Evolutionary conservation across 2,113 vertebrate genomes (phyloP), one percentile per base, ranked within the genome.

Genomic region (Elephantulus edwardii): DNA sequence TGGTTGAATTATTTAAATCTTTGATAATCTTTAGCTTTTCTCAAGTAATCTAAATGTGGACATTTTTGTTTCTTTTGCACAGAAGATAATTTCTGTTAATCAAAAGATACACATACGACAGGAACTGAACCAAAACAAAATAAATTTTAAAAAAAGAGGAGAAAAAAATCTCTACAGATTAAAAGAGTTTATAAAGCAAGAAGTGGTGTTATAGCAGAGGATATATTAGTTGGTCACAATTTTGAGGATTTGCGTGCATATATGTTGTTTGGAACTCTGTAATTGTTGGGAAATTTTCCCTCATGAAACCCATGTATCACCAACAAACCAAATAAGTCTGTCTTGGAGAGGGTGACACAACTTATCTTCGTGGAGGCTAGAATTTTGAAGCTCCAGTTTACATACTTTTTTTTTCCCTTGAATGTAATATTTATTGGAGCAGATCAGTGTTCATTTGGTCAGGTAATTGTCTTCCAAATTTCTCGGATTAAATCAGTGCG

Each of bases 1-100:
- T 86, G 88, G 94, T 96, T 96, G 95, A 96, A 97, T 97, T 97
- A 97, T 98, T 98, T 98, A 98, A 96, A 96, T 95, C 94, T 98
- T 97, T 98, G 96, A 98, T 97, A 97, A 97, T 98, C 96, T 97
- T 96, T 92, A 97, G 96, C 92, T 96, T 97, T 97, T 95, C 85
- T 87, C 26, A 80, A 42, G 87, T 97, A 93, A 97, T 96, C 94
- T 97, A 94, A 92, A 88, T 92, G 58, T 70, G 46, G 40, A 62
- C 26, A 91, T 93, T 91, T 88, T 92, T 50, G 14, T 86, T 87
- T 91, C 56, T 95, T 95, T 96, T 88, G 79, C 86, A 86, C 19
- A 54, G 70, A 30, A 82, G 87, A 62, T 95, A 93, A 91, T 96
- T 97, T 93, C 96, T 95, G 96, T 96, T 93, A 95, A 64, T 96